These are phyloP conservation scores for Taenaris catops DNA, from an alignment of 2,888 invertebrate genomes.

Conservation along the genomic window DNA sequence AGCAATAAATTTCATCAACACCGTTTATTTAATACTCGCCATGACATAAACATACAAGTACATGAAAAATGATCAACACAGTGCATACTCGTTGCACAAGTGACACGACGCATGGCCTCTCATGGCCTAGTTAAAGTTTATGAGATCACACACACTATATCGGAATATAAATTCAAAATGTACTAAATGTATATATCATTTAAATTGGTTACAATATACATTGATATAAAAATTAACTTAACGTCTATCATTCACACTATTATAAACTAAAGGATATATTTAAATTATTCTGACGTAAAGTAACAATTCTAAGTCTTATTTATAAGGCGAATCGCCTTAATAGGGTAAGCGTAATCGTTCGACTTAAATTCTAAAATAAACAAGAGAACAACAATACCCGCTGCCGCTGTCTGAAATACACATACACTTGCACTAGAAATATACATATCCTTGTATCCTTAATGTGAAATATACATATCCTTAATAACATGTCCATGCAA, in stretches of 20 bases:
- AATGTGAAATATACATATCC: too few species aligned
- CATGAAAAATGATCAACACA: slow-evolving; percentile 52
- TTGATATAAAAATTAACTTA: slow-evolving; percentile 75
- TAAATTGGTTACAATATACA: slow-evolving; percentile 39
- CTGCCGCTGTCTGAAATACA: slow-evolving; percentile 15
- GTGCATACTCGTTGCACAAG: slow-evolving; percentile 60
- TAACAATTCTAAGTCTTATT: slow-evolving; percentile 67
- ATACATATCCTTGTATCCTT: too few species aligned
- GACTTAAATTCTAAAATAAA: slow-evolving; percentile 52
- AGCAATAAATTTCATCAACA: slow-evolving; percentile 51
- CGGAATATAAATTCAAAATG: slow-evolving; percentile 40
- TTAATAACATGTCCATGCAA: slow-evolving; percentile 7
- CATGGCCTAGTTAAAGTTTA: slow-evolving; percentile 37
- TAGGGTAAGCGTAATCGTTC: slow-evolving; percentile 72
- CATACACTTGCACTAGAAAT: slow-evolving; percentile 21
- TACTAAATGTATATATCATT: slow-evolving; percentile 13
- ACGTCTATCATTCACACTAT: slow-evolving; percentile 31
- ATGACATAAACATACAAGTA: slow-evolving; percentile 46
- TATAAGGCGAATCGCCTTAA: slow-evolving; percentile 59
- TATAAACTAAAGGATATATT: slow-evolving; percentile 36
- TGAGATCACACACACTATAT: slow-evolving; percentile 65
- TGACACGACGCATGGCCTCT: slow-evolving; percentile 34
- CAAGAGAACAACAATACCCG: slow-evolving; percentile 43
- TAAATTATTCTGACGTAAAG: slow-evolving; percentile 60
- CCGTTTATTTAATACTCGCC: slow-evolving; percentile 67